A percentile compares a stretch with the other conserved stretches of the same genome.
Evolutionary conservation across 2,113 vertebrate species (phyloP).

Genomic region (Python bivittatus): DNA sequence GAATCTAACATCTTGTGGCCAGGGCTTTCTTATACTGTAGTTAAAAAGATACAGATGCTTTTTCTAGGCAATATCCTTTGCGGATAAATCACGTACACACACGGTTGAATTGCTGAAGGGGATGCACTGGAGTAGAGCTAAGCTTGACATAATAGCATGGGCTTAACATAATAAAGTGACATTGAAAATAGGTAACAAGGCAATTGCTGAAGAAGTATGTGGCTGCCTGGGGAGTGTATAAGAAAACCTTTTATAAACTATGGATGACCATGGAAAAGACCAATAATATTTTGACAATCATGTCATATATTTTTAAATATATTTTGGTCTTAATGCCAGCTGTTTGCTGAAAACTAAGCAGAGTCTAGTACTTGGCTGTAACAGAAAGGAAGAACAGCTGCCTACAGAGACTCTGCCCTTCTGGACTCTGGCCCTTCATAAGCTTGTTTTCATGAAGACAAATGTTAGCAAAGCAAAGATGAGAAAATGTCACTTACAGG

Average conservation of each 20-base stretch:
- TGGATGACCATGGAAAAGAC: not conserved
- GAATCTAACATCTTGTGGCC: not conserved
- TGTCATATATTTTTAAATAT: not conserved
- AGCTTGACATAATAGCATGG: not conserved
- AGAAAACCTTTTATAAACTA: not conserved
- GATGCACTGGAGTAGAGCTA: not conserved
- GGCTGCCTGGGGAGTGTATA: not conserved
- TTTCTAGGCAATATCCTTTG: not conserved
- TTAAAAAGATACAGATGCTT: not conserved
- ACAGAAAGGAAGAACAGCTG: constrained; percentile 10
- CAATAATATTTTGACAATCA: not conserved
- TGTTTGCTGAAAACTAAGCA: not conserved
- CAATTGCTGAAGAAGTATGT: not conserved
- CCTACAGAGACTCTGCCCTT: not conserved
- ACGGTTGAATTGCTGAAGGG: not conserved
- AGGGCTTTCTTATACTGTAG: not conserved
- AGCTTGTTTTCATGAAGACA: constrained; percentile 1
- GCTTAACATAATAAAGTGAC: not conserved
- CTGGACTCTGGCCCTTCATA: constrained; percentile 7
- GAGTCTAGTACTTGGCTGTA: not conserved
- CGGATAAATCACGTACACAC: not conserved
- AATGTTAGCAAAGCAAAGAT: constrained; percentile 3
- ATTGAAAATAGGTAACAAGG: not conserved
- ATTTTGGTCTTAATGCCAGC: not conserved
- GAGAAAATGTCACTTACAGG: not conserved